These are phyloP conservation scores for Ciconia stormi DNA, from an alignment of 2,113 vertebrate genomes.

Conservation along the genomic window DNA sequence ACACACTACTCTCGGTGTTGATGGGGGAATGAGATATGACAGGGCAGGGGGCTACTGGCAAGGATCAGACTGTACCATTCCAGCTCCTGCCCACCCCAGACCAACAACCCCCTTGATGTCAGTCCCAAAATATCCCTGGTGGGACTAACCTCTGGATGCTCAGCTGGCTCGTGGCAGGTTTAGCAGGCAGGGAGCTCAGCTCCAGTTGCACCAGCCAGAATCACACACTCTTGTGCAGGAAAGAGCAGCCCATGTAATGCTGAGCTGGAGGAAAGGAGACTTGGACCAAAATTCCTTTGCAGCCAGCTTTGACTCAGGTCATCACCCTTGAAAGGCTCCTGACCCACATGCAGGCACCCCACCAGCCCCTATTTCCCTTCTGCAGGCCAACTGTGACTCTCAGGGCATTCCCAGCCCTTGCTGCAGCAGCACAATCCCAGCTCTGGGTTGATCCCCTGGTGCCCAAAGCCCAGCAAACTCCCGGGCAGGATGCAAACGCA, in stretches of 20 bases:
- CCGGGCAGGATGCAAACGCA: rapidly evolving
- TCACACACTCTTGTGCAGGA: rapidly evolving
- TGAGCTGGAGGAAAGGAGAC: background rate
- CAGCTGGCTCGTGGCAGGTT: background rate
- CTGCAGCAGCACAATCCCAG: background rate
- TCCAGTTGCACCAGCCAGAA: background rate
- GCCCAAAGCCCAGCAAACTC: background rate
- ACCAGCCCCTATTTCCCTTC: background rate
- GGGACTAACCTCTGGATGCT: background rate
- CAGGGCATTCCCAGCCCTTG: too few relatives aligned
- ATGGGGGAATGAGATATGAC: background rate
- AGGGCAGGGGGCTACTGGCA: background rate
- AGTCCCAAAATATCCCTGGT: background rate
- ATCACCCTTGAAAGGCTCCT: background rate
- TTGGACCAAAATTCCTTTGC: background rate
- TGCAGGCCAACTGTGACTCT: too few relatives aligned
- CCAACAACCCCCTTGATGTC: background rate
- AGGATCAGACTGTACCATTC: background rate
- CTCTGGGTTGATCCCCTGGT: background rate
- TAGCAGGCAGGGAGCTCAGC: background rate
- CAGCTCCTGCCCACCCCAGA: background rate
- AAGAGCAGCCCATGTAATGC: background rate
- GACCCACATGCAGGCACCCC: background rate
- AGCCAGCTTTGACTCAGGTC: background rate
- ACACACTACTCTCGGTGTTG: rapidly evolving